Evolutionary conservation across 1,140 invertebrate genomes (phyloP), one percentile per base, ranked within the genome.

Genomic region (Lethocerus indicus): DNA sequence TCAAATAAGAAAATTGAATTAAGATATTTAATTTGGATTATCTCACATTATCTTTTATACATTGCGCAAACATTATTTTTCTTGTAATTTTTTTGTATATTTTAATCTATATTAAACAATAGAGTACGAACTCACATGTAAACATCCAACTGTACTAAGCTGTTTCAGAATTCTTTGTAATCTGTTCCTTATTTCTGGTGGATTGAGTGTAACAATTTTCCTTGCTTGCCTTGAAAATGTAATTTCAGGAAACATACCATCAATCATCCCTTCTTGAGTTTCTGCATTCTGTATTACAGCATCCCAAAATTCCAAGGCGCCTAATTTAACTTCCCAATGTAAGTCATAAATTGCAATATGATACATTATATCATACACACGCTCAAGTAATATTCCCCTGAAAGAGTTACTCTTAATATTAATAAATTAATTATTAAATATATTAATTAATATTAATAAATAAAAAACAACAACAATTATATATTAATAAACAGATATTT

Each of bases 281-380:
- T 84, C 60, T 52, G 76, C 68, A 2, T 72, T 69, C 14, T 72
- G 64, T 14, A 83, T 78, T 14, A 81, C 74, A 23, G 73, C 62
- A 32, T 69, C 68, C 83, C 83, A 87, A 54, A 80, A 85, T 40
- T 73, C 64, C 0, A 87, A 57, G 0, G 78, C 76, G 43, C 72
- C 74, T 0, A 78, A 57, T 61, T 83, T 82, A 0, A 84, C 81
- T 62, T 86, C 82, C 81, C 82, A 83, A 57, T 86, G 77, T 37
- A 85, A 70, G 63, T 86, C 83, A 65, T 6, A 78, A 74, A 9
- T 78, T 41, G 37, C 44, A n/a, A 41, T 72, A 18, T 70, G 64
- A 2, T 71, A 69, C 71, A 85, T 79, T 3, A 69, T 64, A 27
- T 61, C 49, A 26, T 56, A 60, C 55, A 71, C 64, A n/a, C 49